These are phyloP conservation scores for Bucorvus abyssinicus DNA, from an alignment of 2,797 vertebrate species.

Conservation along the genomic window DNA sequence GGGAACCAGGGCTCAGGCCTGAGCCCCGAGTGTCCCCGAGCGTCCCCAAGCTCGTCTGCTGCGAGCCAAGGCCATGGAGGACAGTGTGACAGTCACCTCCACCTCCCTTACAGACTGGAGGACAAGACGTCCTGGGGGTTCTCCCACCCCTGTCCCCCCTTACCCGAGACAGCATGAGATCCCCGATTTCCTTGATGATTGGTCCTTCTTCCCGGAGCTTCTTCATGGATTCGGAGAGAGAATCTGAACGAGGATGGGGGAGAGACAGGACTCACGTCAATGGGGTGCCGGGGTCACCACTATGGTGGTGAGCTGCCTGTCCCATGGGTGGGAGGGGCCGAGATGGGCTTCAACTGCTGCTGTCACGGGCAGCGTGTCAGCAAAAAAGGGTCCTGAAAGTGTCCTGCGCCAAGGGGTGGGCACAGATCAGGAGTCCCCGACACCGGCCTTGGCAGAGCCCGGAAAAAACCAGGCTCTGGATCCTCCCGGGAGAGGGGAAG, in stretches of 20 bases:
- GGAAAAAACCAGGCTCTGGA: not conserved
- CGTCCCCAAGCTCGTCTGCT: not conserved
- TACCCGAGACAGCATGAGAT: slow-evolving; percentile 89
- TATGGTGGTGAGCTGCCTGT: not conserved
- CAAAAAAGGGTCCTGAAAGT: not conserved
- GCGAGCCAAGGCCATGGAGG: not conserved
- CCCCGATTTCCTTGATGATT: slow-evolving; percentile 86
- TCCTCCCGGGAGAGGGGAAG: not conserved
- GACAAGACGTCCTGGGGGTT: not conserved
- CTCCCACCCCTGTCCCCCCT: not conserved
- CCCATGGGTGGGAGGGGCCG: no score
- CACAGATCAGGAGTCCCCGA: not conserved
- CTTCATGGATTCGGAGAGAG: slow-evolving; percentile 90
- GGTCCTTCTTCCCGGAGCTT: slow-evolving; percentile 84
- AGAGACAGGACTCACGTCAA: not conserved
- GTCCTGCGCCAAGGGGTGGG: not conserved
- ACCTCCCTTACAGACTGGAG: not conserved
- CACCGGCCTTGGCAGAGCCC: accelerated
- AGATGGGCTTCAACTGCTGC: no score
- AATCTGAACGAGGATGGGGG: slow-evolving; percentile 76
- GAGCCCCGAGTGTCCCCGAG: accelerated
- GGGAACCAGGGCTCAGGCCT: accelerated
- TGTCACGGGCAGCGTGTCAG: no score
- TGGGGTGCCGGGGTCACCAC: accelerated
- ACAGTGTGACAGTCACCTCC: not conserved